phyloP scores from a whole-genome alignment of 2,113 vertebrate species.

The Nibea albiflora region DNA sequence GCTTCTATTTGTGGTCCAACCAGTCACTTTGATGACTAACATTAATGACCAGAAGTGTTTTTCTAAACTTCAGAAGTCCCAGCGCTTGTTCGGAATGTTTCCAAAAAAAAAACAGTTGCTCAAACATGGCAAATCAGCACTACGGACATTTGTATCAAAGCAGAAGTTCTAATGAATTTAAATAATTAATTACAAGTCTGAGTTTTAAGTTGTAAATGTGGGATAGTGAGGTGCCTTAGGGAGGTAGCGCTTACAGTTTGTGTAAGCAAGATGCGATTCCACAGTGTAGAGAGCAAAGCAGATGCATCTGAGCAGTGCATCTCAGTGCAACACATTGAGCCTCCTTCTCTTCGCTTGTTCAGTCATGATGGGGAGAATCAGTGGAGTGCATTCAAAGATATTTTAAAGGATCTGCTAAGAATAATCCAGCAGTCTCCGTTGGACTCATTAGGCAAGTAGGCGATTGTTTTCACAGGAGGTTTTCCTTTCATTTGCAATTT shows the following conservation, averaged over 20 bases:
- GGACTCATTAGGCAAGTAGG: conserved; percentile 19
- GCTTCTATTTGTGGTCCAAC: neutral
- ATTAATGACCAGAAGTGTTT: neutral
- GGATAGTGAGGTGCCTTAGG: neutral
- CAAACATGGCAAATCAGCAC: neutral
- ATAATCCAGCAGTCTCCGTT: conserved; percentile 25
- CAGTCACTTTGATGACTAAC: neutral
- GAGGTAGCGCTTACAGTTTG: conserved; percentile 6
- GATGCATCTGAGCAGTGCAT: neutral
- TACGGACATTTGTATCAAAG: neutral
- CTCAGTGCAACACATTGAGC: conserved; percentile 14
- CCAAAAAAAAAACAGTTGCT: neutral
- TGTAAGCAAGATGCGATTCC: conserved; percentile 12
- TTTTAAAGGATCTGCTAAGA: conserved; percentile 37
- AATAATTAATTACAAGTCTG: neutral
- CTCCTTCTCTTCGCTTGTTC: conserved; percentile 4
- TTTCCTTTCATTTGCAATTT: conserved; percentile 3
- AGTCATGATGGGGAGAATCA: neutral
- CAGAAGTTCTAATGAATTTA: neutral
- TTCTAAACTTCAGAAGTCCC: neutral
- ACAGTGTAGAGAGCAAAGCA: neutral
- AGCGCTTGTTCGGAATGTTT: neutral
- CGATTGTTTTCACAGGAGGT: neutral
- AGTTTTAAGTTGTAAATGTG: neutral
- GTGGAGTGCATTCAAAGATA: conserved; percentile 29